These are phyloP conservation scores for Cynopterus sphinx DNA, from an alignment of 2,797 vertebrate species.

Conservation along the genomic window DNA sequence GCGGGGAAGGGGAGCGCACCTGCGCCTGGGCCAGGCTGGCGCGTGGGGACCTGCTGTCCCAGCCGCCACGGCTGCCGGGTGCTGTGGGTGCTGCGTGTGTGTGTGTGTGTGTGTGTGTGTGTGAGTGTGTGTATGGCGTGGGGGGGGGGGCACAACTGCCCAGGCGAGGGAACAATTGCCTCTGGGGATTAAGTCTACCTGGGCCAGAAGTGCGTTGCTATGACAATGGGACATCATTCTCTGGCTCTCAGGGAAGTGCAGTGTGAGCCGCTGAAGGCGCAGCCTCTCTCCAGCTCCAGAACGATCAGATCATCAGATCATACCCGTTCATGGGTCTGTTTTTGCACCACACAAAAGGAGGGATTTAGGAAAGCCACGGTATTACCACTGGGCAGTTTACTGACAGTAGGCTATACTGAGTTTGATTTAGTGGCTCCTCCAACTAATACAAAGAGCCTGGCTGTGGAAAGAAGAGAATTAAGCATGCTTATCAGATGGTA, in stretches of 20 bases:
- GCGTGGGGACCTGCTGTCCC: not conserved
- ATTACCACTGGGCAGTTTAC: slow-evolving; percentile 48
- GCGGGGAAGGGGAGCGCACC: not conserved
- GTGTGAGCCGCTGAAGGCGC: not conserved
- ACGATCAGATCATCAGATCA: not conserved
- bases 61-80: fast-evolving
- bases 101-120: too few species aligned
- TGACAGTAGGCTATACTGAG: slow-evolving; percentile 68
- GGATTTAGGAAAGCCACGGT: not conserved
- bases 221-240: slow-evolving; percentile 51
- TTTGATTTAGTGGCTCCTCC: slow-evolving; percentile 74
- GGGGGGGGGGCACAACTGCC: not conserved
- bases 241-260: not conserved
- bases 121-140: too few species aligned
- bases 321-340: not conserved
- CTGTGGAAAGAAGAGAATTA: slow-evolving; percentile 74
- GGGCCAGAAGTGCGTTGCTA: slow-evolving; percentile 41
- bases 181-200: not conserved
- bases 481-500: slow-evolving; percentile 77
- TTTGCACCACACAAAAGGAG: not conserved
- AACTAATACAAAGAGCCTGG: slow-evolving; percentile 67
- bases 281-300: not conserved
- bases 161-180: slow-evolving; percentile 6
- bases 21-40: not conserved
- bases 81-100: not conserved